Evolutionary conservation across 2,113 vertebrate genomes (phyloP).

Genomic region (Megaceryle torquata): DNA sequence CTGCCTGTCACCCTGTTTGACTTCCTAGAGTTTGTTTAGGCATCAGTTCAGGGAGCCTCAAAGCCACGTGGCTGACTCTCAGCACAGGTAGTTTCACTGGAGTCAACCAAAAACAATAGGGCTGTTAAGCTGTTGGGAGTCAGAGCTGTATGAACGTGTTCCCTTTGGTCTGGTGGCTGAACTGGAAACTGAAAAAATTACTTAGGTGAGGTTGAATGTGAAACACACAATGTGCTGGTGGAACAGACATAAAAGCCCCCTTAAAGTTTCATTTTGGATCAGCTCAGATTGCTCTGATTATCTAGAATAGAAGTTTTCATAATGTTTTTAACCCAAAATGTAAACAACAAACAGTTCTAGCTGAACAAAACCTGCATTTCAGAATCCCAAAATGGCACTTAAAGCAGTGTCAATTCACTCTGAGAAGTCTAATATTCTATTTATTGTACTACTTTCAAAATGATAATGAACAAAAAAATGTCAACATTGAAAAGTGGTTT

Average conservation of each 20-base stretch:
- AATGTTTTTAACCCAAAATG: neutral
- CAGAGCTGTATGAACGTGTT: slow-evolving; percentile 15
- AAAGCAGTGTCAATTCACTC: neutral
- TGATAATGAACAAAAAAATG: neutral
- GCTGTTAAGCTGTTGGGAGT: neutral
- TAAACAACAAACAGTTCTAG: neutral
- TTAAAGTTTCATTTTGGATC: neutral
- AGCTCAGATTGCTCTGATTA: neutral
- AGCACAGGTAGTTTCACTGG: slow-evolving; percentile 36
- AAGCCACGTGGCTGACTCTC: slow-evolving; percentile 9
- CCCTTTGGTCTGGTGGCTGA: neutral
- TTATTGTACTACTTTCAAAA: neutral
- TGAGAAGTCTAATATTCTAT: neutral
- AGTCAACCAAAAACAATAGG: slow-evolving; percentile 3
- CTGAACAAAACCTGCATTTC: neutral
- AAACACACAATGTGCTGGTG: neutral
- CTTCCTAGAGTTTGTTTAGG: slow-evolving; percentile 24
- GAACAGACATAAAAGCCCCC: neutral
- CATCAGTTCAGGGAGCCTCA: neutral
- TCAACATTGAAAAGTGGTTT: neutral
- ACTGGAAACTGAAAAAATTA: neutral
- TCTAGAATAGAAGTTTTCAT: neutral
- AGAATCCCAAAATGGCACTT: neutral
- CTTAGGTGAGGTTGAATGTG: neutral
- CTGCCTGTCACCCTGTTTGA: neutral